Evolutionary conservation across 2,113 vertebrate species (phyloP), one percentile per base, ranked within the genome.

Genomic region (Heloderma charlesbogerti): DNA sequence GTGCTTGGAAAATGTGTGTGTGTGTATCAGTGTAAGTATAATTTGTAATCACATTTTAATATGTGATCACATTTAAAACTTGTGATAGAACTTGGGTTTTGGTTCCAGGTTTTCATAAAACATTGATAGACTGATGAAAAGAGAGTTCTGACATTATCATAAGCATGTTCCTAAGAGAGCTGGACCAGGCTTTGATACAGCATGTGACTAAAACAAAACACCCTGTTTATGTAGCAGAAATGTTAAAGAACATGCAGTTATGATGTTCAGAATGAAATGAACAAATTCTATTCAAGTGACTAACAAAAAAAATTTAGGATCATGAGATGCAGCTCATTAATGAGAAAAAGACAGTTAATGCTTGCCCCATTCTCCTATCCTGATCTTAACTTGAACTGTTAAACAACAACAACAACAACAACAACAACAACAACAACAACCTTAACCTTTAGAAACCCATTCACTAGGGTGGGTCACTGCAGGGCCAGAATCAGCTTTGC

Each of bases 231-330:
- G 27, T 37, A 74, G 20, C 12, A 51, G 16, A 45, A 57, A 75
- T 75, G 45, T 34, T 77, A 91, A 15, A 87, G 60, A 91, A 60
- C 6, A 84, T 72, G 54, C 27, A 84, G 66, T 22, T 75, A 92
- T 77, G 83, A 15, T 54, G 27, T 69, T 91, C 91, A 74, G 86
- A 92, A 89, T 80, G 43, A 85, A 92, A 89, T 80, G 43, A 85
- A 45, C 88, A 40, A 84, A 91, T 67, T 80, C 69, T 27, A 27
- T 86, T 57, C 0, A 3, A 75, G 80, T 88, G 48, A 88, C 31
- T 83, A 57, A 89, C 94, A 92, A 86, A 6, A n/a, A 20, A 34
- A 45, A 48, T 85, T 0, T 63, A n/a, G 27, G 31, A 89, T 88
- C 89, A 89, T 84, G 92, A 85, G 82, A 48, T 34, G 18, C 3